These are phyloP conservation scores for Torymus auratus DNA, from an alignment of 2,888 invertebrate species.

Conservation along the genomic window DNA sequence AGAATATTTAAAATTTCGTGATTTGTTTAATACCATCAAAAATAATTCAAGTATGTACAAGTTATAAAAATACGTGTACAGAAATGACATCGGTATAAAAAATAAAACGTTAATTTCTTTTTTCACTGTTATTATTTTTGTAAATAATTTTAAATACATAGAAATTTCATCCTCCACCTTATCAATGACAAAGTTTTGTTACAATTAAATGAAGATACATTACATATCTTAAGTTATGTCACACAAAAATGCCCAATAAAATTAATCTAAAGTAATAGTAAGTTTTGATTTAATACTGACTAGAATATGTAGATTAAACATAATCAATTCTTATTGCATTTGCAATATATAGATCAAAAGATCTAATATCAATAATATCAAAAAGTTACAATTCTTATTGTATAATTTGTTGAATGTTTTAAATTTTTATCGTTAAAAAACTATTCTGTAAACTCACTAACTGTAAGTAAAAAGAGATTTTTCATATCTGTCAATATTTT, in stretches of 20 bases:
- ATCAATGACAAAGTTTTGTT: slow-evolving; percentile 19
- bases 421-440: slow-evolving; percentile 9
- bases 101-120: slow-evolving; percentile 44
- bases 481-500: slow-evolving; percentile 8
- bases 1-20: slow-evolving; percentile 8
- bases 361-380: slow-evolving; percentile 24
- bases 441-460: slow-evolving; percentile 21
- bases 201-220: slow-evolving; percentile 19
- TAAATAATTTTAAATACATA: slow-evolving; percentile 51
- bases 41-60: slow-evolving; percentile 2
- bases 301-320: slow-evolving; percentile 60
- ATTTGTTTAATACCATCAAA: slow-evolving; percentile 31
- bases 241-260: slow-evolving; percentile 51
- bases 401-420: slow-evolving; percentile 11
- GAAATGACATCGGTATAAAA: slow-evolving; percentile 21
- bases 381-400: slow-evolving; percentile 54
- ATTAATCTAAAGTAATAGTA: slow-evolving; percentile 40
- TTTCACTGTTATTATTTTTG: slow-evolving; percentile 54
- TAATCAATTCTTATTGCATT: slow-evolving; percentile 33
- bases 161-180: slow-evolving; percentile 39
- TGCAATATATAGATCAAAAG: slow-evolving; percentile 20
- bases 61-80: slow-evolving; percentile 20
- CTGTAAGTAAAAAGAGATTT: slow-evolving; percentile 14
- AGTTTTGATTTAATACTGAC: slow-evolving; percentile 65
- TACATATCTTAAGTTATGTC: slow-evolving; percentile 41